Conservation (phyloP, 2,888 invertebrate genomes). For the Platycnemis pennipes region DNA sequence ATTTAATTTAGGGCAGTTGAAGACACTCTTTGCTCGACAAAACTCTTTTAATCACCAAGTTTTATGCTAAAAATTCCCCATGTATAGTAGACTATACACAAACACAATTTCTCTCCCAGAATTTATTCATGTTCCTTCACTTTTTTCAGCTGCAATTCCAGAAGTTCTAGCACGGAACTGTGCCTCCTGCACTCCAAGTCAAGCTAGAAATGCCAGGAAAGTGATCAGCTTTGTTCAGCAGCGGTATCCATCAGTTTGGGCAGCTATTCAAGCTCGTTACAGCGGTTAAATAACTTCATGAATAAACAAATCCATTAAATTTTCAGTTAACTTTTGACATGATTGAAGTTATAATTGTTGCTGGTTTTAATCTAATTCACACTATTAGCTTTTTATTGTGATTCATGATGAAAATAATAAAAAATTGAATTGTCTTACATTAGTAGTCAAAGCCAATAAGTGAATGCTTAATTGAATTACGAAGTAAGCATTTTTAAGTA, state of each 20-base stretch:
- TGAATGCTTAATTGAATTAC: no score
- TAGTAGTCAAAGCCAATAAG: no score
- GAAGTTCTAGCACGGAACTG: slow-evolving; percentile 82
- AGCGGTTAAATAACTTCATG: slow-evolving; percentile 5
- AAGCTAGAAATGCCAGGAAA: slow-evolving; percentile 80
- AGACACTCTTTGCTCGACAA: no score
- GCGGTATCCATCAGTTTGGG: slow-evolving; percentile 78
- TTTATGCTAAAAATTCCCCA: no score
- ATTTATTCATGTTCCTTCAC: background rate
- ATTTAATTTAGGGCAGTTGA: no score
- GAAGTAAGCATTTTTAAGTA: no score
- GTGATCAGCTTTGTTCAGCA: slow-evolving; percentile 81
- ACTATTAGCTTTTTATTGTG: no score
- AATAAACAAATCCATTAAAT: background rate
- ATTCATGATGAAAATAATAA: no score
- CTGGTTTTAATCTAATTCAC: background rate
- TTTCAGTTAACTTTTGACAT: background rate
- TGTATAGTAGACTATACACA: no score
- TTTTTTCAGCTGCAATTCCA: slow-evolving; percentile 80
- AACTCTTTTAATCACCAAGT: no score
- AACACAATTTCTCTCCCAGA: no score
- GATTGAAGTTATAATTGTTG: background rate
- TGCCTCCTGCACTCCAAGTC: slow-evolving; percentile 80
- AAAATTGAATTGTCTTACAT: no score
- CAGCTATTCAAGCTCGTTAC: slow-evolving; percentile 72